Percentiles rank a stretch among this genome's conserved stretches.
These are phyloP conservation scores for Mareca penelope DNA, from an alignment of 2,797 vertebrate genomes.

Conservation along the genomic window DNA sequence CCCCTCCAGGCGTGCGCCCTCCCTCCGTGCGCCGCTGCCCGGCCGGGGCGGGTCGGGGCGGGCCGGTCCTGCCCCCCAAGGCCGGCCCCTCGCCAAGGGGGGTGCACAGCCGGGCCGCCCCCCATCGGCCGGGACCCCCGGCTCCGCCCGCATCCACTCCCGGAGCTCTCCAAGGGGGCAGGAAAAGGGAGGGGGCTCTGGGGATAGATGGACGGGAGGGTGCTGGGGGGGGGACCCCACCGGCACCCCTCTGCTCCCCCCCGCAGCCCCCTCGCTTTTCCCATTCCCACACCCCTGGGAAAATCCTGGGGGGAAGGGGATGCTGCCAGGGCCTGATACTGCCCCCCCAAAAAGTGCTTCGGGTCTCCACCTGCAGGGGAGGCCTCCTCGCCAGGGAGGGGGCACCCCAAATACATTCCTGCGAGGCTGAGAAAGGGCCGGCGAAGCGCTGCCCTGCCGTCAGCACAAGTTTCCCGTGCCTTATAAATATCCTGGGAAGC, in stretches of 20 bases:
- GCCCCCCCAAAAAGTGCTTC: rapidly evolving
- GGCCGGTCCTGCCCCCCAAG: neutral
- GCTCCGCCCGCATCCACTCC: neutral
- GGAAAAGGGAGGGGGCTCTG: neutral
- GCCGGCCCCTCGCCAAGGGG: neutral
- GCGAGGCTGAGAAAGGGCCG: neutral
- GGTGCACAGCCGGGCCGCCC: neutral
- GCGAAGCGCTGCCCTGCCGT: neutral
- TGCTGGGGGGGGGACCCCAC: neutral
- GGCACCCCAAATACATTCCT: neutral
- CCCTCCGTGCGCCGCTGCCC: neutral
- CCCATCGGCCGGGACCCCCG: neutral
- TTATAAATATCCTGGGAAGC: constrained; percentile 56
- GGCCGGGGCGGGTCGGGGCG: neutral
- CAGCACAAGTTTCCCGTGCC: neutral
- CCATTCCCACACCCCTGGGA: neutral
- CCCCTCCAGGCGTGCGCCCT: neutral
- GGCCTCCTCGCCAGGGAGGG: rapidly evolving
- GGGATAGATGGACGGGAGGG: neutral
- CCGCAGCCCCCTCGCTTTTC: neutral
- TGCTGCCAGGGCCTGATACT: neutral
- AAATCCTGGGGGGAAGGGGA: neutral
- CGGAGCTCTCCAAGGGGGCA: neutral
- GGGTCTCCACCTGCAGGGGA: neutral
- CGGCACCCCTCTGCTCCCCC: neutral